phyloP scores from a whole-genome alignment of 2,888 invertebrate species.

The Microplitis manilae region DNA sequence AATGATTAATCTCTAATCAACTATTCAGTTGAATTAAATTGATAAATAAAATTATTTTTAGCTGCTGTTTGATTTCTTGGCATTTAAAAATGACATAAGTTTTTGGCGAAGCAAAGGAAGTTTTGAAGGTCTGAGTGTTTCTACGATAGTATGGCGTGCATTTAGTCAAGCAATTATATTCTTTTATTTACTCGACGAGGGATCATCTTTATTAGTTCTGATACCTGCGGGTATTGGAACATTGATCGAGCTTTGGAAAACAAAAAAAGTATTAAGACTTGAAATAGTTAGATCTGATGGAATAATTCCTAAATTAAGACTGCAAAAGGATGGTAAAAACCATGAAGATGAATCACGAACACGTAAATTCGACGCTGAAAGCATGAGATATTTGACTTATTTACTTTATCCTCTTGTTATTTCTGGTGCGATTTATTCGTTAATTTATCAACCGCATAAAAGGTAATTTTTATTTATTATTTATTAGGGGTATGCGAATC shows the following conservation, averaged over 20 bases:
- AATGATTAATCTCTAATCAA: too few relatives aligned
- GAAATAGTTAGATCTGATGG: conserved; percentile 72
- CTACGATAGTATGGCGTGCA: conserved; percentile 93
- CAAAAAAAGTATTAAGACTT: conserved; percentile 91
- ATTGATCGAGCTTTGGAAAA: conserved; percentile 96
- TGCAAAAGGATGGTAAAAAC: conserved; percentile 67
- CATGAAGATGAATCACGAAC: conserved; percentile 84
- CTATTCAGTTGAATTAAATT: background rate
- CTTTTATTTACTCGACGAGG: conserved; percentile 92
- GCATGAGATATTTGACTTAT: conserved; percentile 92
- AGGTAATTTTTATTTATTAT: conserved; percentile 75
- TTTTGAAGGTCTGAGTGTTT: conserved; percentile 90
- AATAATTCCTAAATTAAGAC: conserved; percentile 66
- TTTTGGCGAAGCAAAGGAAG: conserved; percentile 93
- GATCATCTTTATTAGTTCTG: conserved; percentile 90
- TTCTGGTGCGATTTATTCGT: conserved; percentile 91
- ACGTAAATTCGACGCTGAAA: conserved; percentile 90
- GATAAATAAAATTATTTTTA: conserved; percentile 72
- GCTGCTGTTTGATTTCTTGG: conserved; percentile 95
- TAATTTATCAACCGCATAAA: conserved; percentile 94
- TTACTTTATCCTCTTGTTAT: conserved; percentile 91
- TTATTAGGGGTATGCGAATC: background rate
- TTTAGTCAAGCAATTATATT: conserved; percentile 94
- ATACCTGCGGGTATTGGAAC: conserved; percentile 90
- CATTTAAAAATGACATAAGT: conserved; percentile 97